Conservation (phyloP, 2,113 vertebrate species). For the Ailuropoda melanoleuca region DNA sequence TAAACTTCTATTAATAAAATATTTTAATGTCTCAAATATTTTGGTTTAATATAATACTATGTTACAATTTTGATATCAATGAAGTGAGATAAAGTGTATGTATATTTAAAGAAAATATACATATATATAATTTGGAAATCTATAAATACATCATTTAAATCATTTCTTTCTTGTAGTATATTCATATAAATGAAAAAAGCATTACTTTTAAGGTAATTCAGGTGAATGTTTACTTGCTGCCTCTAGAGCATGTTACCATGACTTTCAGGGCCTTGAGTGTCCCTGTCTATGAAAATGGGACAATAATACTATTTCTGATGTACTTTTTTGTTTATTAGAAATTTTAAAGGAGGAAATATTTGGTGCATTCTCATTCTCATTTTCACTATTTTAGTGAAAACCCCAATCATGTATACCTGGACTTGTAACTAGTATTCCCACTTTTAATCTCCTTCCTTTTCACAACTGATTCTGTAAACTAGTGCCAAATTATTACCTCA, state of each 20-base stretch:
- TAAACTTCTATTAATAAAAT: neutral
- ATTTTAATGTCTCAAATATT: neutral
- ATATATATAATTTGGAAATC: neutral
- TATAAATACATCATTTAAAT: neutral
- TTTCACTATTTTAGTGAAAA: neutral
- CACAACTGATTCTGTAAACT: neutral
- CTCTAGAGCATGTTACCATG: neutral
- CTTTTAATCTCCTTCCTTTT: neutral
- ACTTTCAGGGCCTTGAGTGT: neutral
- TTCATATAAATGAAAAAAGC: neutral
- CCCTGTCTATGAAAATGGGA: neutral
- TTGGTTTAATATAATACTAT: neutral
- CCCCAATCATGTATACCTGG: neutral
- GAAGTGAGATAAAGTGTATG: neutral
- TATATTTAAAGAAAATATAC: neutral
- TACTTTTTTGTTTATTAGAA: neutral
- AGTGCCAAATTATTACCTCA: neutral
- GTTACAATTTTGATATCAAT: neutral
- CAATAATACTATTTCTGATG: neutral
- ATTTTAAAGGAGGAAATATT: neutral
- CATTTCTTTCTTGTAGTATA: neutral
- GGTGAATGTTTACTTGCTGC: neutral
- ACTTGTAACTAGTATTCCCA: neutral
- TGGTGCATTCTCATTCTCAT: neutral
- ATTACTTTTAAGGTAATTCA: neutral